Percentiles rank a stretch among this genome's conserved stretches.
These are phyloP conservation scores for Peromyscus leucopus DNA, from an alignment of 2,113 vertebrate genomes.

Conservation along the genomic window DNA sequence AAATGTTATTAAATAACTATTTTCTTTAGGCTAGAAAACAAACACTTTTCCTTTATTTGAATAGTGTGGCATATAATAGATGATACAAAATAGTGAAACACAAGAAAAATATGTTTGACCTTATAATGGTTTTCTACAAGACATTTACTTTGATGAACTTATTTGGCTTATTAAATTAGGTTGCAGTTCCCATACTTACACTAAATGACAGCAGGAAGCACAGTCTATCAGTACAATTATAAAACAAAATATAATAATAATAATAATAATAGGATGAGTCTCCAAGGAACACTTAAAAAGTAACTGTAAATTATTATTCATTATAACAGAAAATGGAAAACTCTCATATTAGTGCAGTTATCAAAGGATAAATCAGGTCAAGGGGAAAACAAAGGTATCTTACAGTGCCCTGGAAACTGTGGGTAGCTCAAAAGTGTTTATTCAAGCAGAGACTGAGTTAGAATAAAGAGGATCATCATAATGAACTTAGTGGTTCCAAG, in stretches of 20 bases:
- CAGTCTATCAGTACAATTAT: conserved; percentile 11
- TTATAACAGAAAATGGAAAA: conserved; percentile 61
- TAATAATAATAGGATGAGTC: conserved; percentile 54
- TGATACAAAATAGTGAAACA: conserved; percentile 20
- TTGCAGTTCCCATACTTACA: not conserved
- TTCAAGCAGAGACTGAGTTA: conserved; percentile 40
- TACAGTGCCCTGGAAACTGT: conserved; percentile 24
- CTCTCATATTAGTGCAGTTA: conserved; percentile 7
- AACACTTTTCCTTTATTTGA: conserved; percentile 49
- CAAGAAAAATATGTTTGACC: conserved; percentile 28
- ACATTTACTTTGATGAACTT: conserved; percentile 25
- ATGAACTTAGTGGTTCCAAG: not conserved
- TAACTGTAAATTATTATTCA: conserved; percentile 43
- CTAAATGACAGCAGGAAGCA: not conserved
- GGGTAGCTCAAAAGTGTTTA: not conserved
- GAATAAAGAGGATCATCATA: not conserved
- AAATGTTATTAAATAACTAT: conserved; percentile 34
- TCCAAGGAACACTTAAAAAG: conserved; percentile 34
- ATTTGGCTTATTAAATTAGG: conserved; percentile 59
- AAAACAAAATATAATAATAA: conserved; percentile 59
- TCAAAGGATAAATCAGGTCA: conserved; percentile 54
- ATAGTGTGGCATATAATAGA: not conserved
- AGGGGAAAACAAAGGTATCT: conserved; percentile 16
- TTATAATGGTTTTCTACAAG: conserved; percentile 49
- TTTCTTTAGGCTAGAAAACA: not conserved